A percentile compares a stretch with the other conserved stretches of the same genome.
Conservation (phyloP, 1,140 invertebrate genomes). For the Drosophila jambulina region DNA sequence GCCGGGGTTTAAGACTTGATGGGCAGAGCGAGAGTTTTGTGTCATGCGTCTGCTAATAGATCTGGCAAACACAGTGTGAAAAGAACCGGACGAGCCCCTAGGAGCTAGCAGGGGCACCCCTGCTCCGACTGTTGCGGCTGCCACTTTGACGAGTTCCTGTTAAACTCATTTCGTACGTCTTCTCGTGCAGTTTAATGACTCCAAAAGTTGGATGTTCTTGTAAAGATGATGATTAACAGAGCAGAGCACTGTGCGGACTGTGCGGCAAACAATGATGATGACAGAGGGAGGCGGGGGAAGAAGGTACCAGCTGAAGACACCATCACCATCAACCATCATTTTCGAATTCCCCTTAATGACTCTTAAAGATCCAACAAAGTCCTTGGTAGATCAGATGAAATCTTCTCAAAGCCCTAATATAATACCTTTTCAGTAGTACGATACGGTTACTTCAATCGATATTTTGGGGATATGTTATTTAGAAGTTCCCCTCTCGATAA, state of each 20-base stretch:
- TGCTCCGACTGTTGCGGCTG: constrained; percentile 1
- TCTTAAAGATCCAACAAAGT: not conserved
- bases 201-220: constrained; percentile 6
- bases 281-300: not conserved
- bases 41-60: constrained; percentile 70
- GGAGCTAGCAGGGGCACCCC: constrained; percentile 4
- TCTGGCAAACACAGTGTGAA: constrained; percentile 70
- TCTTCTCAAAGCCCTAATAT: not conserved
- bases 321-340: not conserved
- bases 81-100: constrained; percentile 25
- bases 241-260: not conserved
- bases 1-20: constrained; percentile 32
- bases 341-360: not conserved
- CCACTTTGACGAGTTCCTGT: constrained; percentile 40
- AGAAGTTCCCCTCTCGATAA: not conserved
- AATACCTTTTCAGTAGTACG: no score
- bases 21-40: constrained; percentile 53
- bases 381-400: not conserved
- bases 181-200: constrained; percentile 33
- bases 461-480: not conserved
- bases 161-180: constrained; percentile 50
- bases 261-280: constrained; percentile 8
- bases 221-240: constrained; percentile 28
- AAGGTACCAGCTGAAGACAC: not conserved
- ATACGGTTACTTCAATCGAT: no score